Conservation (phyloP, 2,888 invertebrate species). For the Amiota minor region DNA sequence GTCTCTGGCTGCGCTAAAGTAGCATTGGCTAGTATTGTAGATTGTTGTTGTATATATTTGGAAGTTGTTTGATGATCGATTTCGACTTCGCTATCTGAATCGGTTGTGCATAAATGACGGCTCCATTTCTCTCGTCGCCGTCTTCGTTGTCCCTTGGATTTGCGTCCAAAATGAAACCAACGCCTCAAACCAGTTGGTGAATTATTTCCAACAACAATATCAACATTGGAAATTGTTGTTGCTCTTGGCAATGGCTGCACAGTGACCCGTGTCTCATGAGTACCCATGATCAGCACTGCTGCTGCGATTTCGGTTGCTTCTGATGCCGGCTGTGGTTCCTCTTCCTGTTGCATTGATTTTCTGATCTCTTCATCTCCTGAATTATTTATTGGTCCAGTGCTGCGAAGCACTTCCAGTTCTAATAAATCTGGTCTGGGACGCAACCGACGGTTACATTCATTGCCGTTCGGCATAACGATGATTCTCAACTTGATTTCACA, state of each 20-base stretch:
- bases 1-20: conserved; percentile 61
- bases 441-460: conserved; percentile 11
- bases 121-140: conserved; percentile 21
- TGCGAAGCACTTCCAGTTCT: conserved; percentile 76
- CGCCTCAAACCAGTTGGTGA: conserved; percentile 41
- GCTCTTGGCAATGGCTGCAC: too few species aligned
- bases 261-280: too few species aligned
- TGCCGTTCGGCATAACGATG: conserved; percentile 62
- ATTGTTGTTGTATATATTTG: neutral
- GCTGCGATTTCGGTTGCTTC: neutral
- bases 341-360: conserved; percentile 22
- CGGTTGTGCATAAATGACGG: neutral
- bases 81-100: neutral
- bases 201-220: conserved; percentile 7
- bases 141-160: conserved; percentile 43
- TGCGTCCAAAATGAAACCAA: conserved; percentile 56
- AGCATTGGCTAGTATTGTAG: conserved; percentile 41
- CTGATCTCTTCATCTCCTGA: conserved; percentile 42
- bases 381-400: conserved; percentile 62
- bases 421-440: conserved; percentile 69
- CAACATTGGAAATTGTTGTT: conserved; percentile 1
- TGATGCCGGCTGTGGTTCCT: conserved; percentile 24
- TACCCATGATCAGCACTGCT: neutral
- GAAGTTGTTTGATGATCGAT: neutral
- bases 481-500: neutral